phyloP scores from a whole-genome alignment of 2,113 vertebrate species.

The Passer domesticus region DNA sequence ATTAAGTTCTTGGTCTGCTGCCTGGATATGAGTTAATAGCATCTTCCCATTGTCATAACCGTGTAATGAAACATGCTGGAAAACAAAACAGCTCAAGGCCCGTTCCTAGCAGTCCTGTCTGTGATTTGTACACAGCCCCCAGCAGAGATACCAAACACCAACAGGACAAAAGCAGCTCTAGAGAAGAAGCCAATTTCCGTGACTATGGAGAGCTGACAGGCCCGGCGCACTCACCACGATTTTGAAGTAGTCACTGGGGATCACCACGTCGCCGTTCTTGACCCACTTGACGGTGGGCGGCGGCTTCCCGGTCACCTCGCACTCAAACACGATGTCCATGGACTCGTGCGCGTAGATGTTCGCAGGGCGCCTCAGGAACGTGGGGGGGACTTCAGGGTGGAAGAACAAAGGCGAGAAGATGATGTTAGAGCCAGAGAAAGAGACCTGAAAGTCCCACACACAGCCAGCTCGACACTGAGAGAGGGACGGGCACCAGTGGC shows the following conservation, averaged over 20 bases:
- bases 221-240: slow-evolving; percentile 83
- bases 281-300: slow-evolving; percentile 94
- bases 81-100: too few species aligned
- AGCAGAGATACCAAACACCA: not conserved
- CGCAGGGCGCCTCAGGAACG: slow-evolving; percentile 83
- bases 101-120: too few species aligned
- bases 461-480: accelerated
- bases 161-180: not conserved
- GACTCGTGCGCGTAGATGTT: slow-evolving; percentile 94
- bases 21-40: too few species aligned
- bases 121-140: too few species aligned
- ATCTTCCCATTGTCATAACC: too few species aligned
- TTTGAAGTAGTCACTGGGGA: slow-evolving; percentile 98
- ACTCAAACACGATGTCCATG: slow-evolving; percentile 95
- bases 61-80: too few species aligned
- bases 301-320: slow-evolving; percentile 89
- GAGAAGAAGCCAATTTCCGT: accelerated
- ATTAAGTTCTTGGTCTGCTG: too few species aligned
- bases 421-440: not conserved
- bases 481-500: accelerated
- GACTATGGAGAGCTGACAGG: accelerated
- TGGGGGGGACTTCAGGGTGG: slow-evolving; percentile 81
- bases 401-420: not conserved
- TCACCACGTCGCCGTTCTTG: slow-evolving; percentile 96
- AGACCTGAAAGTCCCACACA: not conserved